phyloP scores from a whole-genome alignment of 2,797 vertebrate species.

The Telmatherina bonti region DNA sequence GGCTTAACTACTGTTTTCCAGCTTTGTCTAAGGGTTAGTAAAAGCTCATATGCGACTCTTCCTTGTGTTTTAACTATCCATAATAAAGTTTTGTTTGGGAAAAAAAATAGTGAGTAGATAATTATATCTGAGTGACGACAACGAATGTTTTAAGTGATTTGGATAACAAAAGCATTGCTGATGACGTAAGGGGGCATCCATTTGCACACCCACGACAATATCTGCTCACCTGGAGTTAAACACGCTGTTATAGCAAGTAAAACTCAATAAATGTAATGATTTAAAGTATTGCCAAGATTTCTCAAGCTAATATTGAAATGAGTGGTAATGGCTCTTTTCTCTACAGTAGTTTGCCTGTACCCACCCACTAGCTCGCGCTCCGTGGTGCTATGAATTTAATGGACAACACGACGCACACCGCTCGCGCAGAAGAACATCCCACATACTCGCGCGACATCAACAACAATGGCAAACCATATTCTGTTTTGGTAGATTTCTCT shows the following conservation, averaged over 20 bases:
- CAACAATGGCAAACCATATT: slow-evolving; percentile 80
- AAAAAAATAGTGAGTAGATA: not conserved
- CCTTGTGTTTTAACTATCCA: not conserved
- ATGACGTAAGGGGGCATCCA: slow-evolving; percentile 54
- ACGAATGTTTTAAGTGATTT: slow-evolving; percentile 19
- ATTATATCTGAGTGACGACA: not conserved
- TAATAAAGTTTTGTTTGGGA: not conserved
- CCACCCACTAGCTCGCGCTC: slow-evolving; percentile 50
- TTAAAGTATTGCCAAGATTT: not conserved
- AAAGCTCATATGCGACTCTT: not conserved
- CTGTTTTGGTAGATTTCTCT: slow-evolving; percentile 73
- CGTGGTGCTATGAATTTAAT: slow-evolving; percentile 63
- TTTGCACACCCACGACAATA: slow-evolving; percentile 30
- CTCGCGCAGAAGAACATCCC: slow-evolving; percentile 71
- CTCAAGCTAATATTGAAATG: not conserved
- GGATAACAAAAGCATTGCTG: slow-evolving; percentile 36
- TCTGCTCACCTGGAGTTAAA: slow-evolving; percentile 34
- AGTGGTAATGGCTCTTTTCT: not conserved
- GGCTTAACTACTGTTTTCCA: not conserved
- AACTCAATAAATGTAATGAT: not conserved
- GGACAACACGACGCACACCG: slow-evolving; percentile 67
- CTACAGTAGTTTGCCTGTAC: slow-evolving; percentile 22
- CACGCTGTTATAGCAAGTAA: not conserved
- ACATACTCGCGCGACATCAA: slow-evolving; percentile 76
- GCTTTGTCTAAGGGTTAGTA: not conserved